Evolutionary conservation across 2,888 invertebrate genomes (phyloP).

Genomic region (Beris chalybata): DNA sequence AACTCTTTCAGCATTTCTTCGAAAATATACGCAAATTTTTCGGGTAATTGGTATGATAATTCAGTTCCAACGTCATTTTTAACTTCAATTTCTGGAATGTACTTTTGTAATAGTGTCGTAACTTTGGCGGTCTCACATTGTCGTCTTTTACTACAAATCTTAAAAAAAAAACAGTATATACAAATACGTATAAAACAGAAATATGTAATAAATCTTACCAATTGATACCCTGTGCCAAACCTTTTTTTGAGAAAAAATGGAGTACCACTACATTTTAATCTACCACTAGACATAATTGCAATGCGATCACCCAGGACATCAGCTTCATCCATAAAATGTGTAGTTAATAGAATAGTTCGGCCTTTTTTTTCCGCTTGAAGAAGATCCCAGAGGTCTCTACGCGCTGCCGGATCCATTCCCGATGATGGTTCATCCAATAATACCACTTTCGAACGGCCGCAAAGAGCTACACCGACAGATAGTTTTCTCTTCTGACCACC

Average conservation of each 20-base stretch:
- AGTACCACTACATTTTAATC: conserved; percentile 77
- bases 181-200: too few relatives aligned
- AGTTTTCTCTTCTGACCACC: conserved; percentile 73
- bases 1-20: conserved; percentile 67
- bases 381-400: conserved; percentile 81
- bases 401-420: conserved; percentile 83
- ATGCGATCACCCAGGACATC: conserved; percentile 85
- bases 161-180: conserved; percentile 44
- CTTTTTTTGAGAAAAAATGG: conserved; percentile 80
- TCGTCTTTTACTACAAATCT: conserved; percentile 57
- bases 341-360: conserved; percentile 78
- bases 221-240: conserved; percentile 84
- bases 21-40: conserved; percentile 63
- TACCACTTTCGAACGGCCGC: conserved; percentile 70
- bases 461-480: conserved; percentile 72
- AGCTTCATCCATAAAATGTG: conserved; percentile 91
- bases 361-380: conserved; percentile 71
- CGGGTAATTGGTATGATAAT: conserved; percentile 66
- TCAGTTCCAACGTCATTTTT: conserved; percentile 72
- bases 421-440: conserved; percentile 73
- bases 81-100: conserved; percentile 64
- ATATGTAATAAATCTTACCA: conserved; percentile 54
- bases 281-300: conserved; percentile 83
- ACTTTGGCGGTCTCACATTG: conserved; percentile 56
- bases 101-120: conserved; percentile 61